phyloP scores from a whole-genome alignment of 2,888 invertebrate genomes.

The Euclidia mi region DNA sequence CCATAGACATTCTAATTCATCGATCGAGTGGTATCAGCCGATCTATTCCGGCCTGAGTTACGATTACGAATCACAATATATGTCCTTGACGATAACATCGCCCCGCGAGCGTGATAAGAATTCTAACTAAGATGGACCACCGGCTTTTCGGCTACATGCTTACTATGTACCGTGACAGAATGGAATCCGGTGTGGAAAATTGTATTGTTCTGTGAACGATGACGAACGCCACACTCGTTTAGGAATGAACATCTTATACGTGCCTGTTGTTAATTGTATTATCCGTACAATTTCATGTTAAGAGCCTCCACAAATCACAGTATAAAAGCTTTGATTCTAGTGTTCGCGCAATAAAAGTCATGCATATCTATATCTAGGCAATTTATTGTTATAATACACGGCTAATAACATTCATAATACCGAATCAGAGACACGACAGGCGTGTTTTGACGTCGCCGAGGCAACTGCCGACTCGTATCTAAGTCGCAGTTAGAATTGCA shows the following conservation, averaged over 20 bases:
- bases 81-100: slow-evolving; percentile 85
- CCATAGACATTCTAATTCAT: slow-evolving; percentile 76
- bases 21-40: slow-evolving; percentile 76
- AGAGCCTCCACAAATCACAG: background rate
- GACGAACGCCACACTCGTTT: slow-evolving; percentile 20
- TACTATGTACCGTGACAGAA: slow-evolving; percentile 41
- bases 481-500: slow-evolving; percentile 88
- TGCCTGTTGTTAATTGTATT: slow-evolving; percentile 16
- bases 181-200: slow-evolving; percentile 58
- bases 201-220: slow-evolving; percentile 55
- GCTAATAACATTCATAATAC: slow-evolving; percentile 46
- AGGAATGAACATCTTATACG: slow-evolving; percentile 20
- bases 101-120: slow-evolving; percentile 73
- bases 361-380: slow-evolving; percentile 21
- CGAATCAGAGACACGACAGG: slow-evolving; percentile 50
- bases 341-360: slow-evolving; percentile 14
- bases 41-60: slow-evolving; percentile 83
- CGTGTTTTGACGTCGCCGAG: slow-evolving; percentile 47
- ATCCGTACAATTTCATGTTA: background rate
- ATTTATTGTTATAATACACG: slow-evolving; percentile 41
- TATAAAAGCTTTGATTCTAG: slow-evolving; percentile 1
- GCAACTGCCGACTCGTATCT: slow-evolving; percentile 68
- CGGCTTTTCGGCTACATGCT: slow-evolving; percentile 67
- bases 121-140: slow-evolving; percentile 84
- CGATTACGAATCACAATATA: slow-evolving; percentile 83